These are phyloP conservation scores for Cybosia mesomella DNA, from an alignment of 2,888 invertebrate species.

Conservation along the genomic window DNA sequence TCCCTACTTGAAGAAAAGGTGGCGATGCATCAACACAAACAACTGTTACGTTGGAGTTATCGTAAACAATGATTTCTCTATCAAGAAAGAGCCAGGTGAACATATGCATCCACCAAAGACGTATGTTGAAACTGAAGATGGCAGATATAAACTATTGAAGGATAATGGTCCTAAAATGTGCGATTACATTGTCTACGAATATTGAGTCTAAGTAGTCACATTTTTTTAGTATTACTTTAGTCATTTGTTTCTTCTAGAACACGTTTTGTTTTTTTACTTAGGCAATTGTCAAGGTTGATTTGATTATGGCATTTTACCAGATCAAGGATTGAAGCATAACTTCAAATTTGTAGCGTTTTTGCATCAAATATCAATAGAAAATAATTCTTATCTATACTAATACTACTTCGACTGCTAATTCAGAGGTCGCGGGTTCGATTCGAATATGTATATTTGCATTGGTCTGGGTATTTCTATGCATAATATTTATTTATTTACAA, in stretches of 20 bases:
- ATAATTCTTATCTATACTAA: no score
- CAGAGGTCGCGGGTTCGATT: no score
- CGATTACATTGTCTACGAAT: constrained; percentile 55
- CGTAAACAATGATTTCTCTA: constrained; percentile 57
- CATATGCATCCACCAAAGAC: constrained; percentile 63
- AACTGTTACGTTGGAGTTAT: constrained; percentile 59
- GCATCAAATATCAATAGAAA: no score
- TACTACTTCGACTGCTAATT: no score
- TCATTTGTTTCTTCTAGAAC: not conserved
- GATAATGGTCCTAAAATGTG: constrained; percentile 27
- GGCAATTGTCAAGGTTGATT: not conserved
- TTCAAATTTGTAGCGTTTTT: no score
- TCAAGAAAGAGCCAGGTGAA: constrained; percentile 57
- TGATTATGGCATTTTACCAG: not conserved
- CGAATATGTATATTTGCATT: no score
- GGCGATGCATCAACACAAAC: constrained; percentile 71
- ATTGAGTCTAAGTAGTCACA: constrained; percentile 21
- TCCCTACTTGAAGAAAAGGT: constrained; percentile 62
- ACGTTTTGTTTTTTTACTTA: not conserved
- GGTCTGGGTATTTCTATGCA: no score
- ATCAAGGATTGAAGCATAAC: no score
- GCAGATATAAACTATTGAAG: constrained; percentile 53
- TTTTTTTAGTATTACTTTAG: not conserved
- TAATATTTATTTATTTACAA: no score
- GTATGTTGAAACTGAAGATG: constrained; percentile 51